Evolutionary conservation across 2,797 vertebrate species (phyloP), one percentile per base, ranked within the genome.

Genomic region (Paguma larvata): DNA sequence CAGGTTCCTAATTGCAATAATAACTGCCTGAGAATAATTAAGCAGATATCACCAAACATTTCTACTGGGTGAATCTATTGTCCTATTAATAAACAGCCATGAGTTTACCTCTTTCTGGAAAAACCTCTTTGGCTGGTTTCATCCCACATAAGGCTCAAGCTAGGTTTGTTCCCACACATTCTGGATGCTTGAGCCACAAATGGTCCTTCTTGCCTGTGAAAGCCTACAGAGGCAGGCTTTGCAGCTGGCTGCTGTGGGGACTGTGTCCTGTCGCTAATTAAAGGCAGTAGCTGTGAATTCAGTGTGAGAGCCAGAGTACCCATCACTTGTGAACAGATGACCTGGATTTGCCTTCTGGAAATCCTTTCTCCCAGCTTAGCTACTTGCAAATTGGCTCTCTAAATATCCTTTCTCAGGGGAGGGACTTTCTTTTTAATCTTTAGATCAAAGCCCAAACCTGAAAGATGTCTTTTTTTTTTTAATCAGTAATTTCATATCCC

Each of bases 1-100:
- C 83, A 97, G 90, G 88, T 95, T 96, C 89, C 85, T 98, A 97
- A 97, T 97, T 97, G 72, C 91, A 98, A 79, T 98, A 98, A 98
- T 98, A 98, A 90, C 94, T 97, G 89, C 89, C 80, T 96, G 90
- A 97, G 97, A 98, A 98, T 89, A 98, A 98, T 97, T 95, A 97
- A n/a, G 30, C 97, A 97, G 96, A 97, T 98, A 98, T 95, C 77
- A 85, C n/a, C 95, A 97, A 98, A 84, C 11, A 0, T 98, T 98
- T 97, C 89, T 98, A 95, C 95, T 82, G 89, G 97, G 96, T 96
- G 93, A 98, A 97, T 98, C 97, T 87, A 96, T 96, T 98, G 97
- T 97, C 98, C 97, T 98, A 73, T 93, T 98, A 98, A 98, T 98
- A 98, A 98, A 98, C 83, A 97, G 96, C 95, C 41, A 2, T 27